These are phyloP conservation scores for Ceratosolen fusciceps DNA, from an alignment of 1,140 invertebrate genomes.

Conservation along the genomic window DNA sequence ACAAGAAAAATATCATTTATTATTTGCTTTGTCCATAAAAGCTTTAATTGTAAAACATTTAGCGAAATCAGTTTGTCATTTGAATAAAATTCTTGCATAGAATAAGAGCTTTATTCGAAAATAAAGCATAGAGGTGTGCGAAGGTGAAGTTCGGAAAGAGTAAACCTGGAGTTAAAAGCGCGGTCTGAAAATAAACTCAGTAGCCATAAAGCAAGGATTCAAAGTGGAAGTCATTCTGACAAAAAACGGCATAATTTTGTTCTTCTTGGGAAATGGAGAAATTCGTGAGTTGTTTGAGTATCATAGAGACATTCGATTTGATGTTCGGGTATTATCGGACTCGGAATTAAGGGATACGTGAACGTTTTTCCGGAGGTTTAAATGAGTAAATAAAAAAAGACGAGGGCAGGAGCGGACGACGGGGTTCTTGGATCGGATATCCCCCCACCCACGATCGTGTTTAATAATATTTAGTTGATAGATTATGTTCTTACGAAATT, in stretches of 20 bases:
- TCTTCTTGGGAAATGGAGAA: too few species aligned
- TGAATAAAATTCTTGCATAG: too few species aligned
- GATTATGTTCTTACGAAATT: too few species aligned
- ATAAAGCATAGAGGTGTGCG: too few species aligned
- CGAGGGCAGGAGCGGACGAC: neutral
- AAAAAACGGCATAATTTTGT: constrained; percentile 20
- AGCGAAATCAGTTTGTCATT: too few species aligned
- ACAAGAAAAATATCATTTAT: neutral
- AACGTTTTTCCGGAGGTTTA: constrained; percentile 36
- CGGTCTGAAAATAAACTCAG: neutral
- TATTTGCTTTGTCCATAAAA: neutral
- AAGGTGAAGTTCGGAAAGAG: too few species aligned
- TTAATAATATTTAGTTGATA: too few species aligned
- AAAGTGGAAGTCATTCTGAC: too few species aligned
- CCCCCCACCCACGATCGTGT: too few species aligned
- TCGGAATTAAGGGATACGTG: constrained; percentile 27
- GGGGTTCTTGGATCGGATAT: neutral
- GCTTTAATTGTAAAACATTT: too few species aligned
- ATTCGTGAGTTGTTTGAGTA: too few species aligned
- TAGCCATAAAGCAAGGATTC: neutral
- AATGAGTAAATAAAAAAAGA: constrained; percentile 42
- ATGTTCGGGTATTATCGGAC: constrained; percentile 12
- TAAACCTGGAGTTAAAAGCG: neutral
- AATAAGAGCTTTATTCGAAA: too few species aligned
- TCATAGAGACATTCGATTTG: neutral